Evolutionary conservation across 2,113 vertebrate genomes (phyloP).

Genomic region (Malurus alboscapulatus): DNA sequence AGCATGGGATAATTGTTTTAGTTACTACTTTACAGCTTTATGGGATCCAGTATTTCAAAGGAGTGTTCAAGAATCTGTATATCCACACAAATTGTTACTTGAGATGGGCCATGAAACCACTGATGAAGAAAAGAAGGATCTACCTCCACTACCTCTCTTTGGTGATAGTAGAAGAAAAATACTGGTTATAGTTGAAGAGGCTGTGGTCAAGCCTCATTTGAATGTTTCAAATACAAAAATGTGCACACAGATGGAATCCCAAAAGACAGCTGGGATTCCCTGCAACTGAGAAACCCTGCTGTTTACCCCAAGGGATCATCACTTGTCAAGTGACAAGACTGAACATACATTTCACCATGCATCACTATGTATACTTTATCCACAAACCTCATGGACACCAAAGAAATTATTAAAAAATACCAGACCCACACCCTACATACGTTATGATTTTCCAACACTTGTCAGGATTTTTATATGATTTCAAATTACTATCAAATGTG

Average conservation of each 20-base stretch:
- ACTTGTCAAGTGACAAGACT: slow-evolving; percentile 59
- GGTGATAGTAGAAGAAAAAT: background rate
- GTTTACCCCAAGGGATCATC: slow-evolving; percentile 60
- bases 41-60: background rate
- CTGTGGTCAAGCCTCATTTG: background rate
- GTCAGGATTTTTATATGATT: background rate
- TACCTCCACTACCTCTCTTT: background rate
- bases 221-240: background rate
- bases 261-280: slow-evolving; percentile 67
- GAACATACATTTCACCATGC: slow-evolving; percentile 38
- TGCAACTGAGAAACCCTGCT: slow-evolving; percentile 55
- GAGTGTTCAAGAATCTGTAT: background rate
- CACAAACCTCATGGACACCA: slow-evolving; percentile 15
- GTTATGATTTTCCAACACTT: slow-evolving; percentile 28
- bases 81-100: background rate
- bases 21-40: background rate
- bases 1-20: background rate
- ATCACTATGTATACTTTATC: background rate
- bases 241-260: slow-evolving; percentile 63
- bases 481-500: background rate
- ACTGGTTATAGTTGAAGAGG: background rate
- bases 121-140: background rate
- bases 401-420: background rate
- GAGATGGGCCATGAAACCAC: background rate
- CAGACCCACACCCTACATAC: background rate